Conservation (phyloP, 2,888 invertebrate genomes). For the Cryptophagus acutangulus region DNA sequence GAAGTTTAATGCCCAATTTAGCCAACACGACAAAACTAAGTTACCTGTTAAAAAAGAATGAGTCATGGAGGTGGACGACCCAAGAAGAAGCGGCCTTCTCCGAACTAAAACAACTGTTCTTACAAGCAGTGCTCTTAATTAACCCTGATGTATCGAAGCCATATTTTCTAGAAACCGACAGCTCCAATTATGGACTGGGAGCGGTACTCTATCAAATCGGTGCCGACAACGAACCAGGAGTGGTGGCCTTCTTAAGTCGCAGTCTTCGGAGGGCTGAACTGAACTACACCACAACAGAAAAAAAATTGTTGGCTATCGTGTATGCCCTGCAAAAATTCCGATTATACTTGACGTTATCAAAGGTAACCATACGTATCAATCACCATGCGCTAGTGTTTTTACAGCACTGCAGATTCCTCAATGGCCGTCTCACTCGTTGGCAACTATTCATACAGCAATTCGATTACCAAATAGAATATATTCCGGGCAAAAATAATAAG, state of each 20-base stretch:
- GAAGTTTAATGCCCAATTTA: conserved; percentile 3
- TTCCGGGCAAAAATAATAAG: conserved; percentile 12
- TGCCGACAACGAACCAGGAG: neutral
- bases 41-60: conserved; percentile 7
- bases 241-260: conserved; percentile 10
- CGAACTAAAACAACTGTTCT: conserved; percentile 8
- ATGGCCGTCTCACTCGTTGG: conserved; percentile 13
- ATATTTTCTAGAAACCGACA: conserved; percentile 11
- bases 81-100: conserved; percentile 6
- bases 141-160: conserved; percentile 5
- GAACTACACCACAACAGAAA: conserved; percentile 12
- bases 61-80: conserved; percentile 8
- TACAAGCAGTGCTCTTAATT: conserved; percentile 3
- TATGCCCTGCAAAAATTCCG: conserved; percentile 9
- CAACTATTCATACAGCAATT: conserved; percentile 10
- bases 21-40: neutral
- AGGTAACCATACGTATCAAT: conserved; percentile 9
- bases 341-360: conserved; percentile 9
- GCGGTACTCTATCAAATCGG: conserved; percentile 10
- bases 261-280: conserved; percentile 6
- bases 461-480: conserved; percentile 8
- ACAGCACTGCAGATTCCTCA: conserved; percentile 6
- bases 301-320: conserved; percentile 8
- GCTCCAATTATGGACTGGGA: conserved; percentile 11
- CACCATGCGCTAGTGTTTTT: conserved; percentile 10